Percentiles rank a stretch among this genome's conserved stretches.
These are phyloP conservation scores for Dolichoris vasculosae DNA, from an alignment of 1,140 invertebrate genomes.

Conservation along the genomic window DNA sequence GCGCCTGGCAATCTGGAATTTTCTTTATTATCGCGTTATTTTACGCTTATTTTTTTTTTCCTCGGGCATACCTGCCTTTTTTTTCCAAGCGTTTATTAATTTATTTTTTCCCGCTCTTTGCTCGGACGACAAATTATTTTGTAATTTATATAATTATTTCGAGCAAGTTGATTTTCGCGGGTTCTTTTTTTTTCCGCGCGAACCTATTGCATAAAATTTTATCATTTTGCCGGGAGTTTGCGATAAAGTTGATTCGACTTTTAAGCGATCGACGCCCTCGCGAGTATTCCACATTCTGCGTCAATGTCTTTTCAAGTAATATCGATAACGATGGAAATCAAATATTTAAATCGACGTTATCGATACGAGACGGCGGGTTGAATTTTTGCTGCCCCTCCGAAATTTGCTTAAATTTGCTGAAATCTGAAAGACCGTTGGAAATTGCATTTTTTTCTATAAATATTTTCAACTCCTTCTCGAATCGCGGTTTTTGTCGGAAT, in stretches of 20 bases:
- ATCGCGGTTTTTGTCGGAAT: too few relatives aligned
- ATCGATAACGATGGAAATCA: not conserved
- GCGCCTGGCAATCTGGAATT: not conserved
- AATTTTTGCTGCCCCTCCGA: not conserved
- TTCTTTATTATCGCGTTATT: not conserved
- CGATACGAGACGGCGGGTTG: not conserved
- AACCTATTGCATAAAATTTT: not conserved
- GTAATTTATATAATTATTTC: not conserved
- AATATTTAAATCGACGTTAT: not conserved
- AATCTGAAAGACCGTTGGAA: too few relatives aligned
- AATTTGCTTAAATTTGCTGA: too few relatives aligned
- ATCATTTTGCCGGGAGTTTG: not conserved
- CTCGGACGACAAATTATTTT: not conserved
- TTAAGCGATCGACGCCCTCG: not conserved
- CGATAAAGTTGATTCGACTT: not conserved
- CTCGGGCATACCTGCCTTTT: too few relatives aligned
- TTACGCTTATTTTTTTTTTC: not conserved
- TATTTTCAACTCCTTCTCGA: not conserved
- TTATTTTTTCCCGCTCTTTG: not conserved
- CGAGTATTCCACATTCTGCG: not conserved
- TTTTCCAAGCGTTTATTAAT: not conserved
- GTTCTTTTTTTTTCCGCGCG: not conserved
- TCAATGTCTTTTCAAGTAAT: not conserved
- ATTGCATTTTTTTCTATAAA: not conserved
- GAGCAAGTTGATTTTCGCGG: not conserved